Percentiles rank a stretch among this genome's conserved stretches.
Evolutionary conservation across 2,888 invertebrate species (phyloP).

Genomic region (Nemapogon koenigi): DNA sequence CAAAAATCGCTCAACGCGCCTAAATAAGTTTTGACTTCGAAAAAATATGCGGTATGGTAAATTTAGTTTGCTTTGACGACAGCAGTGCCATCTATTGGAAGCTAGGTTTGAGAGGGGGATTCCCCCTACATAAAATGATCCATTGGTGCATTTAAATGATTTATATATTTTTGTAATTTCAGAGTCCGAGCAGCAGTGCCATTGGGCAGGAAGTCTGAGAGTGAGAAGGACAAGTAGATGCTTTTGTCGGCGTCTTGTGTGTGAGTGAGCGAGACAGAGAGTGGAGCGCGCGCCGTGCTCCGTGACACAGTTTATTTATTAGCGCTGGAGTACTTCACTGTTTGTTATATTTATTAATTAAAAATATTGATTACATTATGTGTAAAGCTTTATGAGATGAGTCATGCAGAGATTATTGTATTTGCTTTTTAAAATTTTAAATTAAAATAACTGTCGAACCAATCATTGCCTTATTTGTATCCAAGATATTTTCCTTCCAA

Average conservation of each 20-base stretch:
- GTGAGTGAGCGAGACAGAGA: conserved; percentile 70
- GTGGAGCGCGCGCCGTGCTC: conserved; percentile 67
- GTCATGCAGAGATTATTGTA: conserved; percentile 62
- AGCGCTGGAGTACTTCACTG: conserved; percentile 43
- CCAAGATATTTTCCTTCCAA: not conserved
- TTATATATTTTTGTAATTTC: conserved; percentile 26
- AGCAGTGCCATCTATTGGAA: no score
- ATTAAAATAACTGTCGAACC: conserved; percentile 61
- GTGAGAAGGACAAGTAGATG: conserved; percentile 83
- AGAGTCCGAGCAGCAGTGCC: conserved; percentile 90
- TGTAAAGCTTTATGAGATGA: conserved; percentile 64
- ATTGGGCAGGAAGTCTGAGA: conserved; percentile 85
- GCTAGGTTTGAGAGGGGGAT: no score
- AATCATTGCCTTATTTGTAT: conserved; percentile 25
- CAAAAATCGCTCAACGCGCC: no score
- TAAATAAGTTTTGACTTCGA: no score
- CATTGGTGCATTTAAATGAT: not conserved
- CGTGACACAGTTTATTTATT: conserved; percentile 21
- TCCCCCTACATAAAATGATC: no score
- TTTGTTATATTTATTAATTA: conserved; percentile 61
- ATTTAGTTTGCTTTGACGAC: no score
- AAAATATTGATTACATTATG: conserved; percentile 47
- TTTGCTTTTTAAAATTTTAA: conserved; percentile 66
- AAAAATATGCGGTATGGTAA: no score
- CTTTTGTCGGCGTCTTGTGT: conserved; percentile 50